These are phyloP conservation scores for Pollachius pollachius DNA, from an alignment of 2,113 vertebrate genomes.

Conservation along the genomic window DNA sequence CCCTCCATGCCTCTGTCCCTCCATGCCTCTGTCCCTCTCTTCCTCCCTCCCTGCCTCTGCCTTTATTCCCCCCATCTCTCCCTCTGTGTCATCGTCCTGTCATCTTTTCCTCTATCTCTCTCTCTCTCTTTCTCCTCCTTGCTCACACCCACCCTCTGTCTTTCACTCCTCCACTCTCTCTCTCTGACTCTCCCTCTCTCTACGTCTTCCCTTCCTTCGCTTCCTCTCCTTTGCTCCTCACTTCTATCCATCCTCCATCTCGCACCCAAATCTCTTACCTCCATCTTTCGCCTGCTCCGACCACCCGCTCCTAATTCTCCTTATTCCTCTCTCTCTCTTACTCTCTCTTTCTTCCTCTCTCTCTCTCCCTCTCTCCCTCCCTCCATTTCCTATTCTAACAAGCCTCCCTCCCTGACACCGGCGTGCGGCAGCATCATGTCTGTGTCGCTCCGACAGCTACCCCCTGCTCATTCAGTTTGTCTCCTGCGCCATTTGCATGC, in stretches of 20 bases:
- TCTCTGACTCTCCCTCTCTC: background rate
- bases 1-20: too few relatives aligned
- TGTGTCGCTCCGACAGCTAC: too few relatives aligned
- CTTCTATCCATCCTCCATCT: background rate
- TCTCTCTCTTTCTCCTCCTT: conserved; percentile 6
- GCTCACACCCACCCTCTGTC: too few relatives aligned
- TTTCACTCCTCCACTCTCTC: background rate
- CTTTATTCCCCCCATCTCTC: too few relatives aligned
- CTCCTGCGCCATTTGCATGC: conserved; percentile 18
- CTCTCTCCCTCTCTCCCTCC: background rate
- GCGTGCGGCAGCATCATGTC: too few relatives aligned
- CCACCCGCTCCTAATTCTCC: background rate
- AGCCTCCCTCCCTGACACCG: too few relatives aligned
- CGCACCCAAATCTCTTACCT: background rate
- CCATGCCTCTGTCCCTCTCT: background rate
- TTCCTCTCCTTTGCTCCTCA: background rate
- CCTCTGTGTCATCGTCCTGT: background rate
- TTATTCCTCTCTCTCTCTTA: background rate
- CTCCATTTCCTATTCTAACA: background rate
- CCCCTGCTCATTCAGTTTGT: background rate
- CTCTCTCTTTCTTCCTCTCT: background rate
- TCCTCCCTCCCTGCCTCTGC: background rate
- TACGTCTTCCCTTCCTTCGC: background rate
- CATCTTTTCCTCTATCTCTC: background rate
- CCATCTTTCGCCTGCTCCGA: too few relatives aligned